Percentiles rank a stretch among this genome's conserved stretches.
phyloP scores from a whole-genome alignment of 2,113 vertebrate species.

The Lophius piscatorius region DNA sequence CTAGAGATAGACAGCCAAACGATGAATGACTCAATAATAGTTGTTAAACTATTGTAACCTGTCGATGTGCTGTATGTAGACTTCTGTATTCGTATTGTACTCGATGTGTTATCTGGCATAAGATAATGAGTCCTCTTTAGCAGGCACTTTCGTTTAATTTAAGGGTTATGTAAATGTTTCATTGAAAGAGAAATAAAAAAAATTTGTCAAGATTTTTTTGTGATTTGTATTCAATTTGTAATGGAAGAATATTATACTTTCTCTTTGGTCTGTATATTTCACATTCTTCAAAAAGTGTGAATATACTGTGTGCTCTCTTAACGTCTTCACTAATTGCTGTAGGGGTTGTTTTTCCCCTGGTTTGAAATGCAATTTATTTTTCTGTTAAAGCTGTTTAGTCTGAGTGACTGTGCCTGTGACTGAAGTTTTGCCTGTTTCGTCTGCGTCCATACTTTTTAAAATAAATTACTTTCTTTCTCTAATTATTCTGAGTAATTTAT shows the following conservation, averaged over 20 bases:
- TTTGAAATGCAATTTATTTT: slow-evolving; percentile 5
- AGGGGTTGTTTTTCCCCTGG: slow-evolving; percentile 10
- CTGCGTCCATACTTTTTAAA: slow-evolving; percentile 8
- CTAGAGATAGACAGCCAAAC: no score
- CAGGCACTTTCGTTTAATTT: no score
- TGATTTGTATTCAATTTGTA: slow-evolving; percentile 1
- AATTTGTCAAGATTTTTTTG: no score
- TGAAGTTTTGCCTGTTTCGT: slow-evolving; percentile 30
- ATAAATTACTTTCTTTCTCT: no score
- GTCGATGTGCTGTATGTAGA: background rate
- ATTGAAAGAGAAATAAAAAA: no score
- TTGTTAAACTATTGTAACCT: slow-evolving; percentile 2
- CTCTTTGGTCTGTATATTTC: no score
- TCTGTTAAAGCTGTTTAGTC: slow-evolving; percentile 9
- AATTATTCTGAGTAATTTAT: no score
- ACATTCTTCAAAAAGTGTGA: background rate
- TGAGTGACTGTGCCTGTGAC: slow-evolving; percentile 38
- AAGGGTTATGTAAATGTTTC: no score
- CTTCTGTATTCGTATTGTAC: slow-evolving; percentile 18
- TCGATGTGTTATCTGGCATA: background rate
- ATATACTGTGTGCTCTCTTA: no score
- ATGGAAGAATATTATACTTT: background rate
- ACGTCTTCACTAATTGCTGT: background rate
- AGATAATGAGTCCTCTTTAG: no score
- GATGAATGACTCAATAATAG: background rate